Base-by-base conservation (phyloP, 2,113 vertebrate genomes). In the Shinisaurus crocodilurus region DNA sequence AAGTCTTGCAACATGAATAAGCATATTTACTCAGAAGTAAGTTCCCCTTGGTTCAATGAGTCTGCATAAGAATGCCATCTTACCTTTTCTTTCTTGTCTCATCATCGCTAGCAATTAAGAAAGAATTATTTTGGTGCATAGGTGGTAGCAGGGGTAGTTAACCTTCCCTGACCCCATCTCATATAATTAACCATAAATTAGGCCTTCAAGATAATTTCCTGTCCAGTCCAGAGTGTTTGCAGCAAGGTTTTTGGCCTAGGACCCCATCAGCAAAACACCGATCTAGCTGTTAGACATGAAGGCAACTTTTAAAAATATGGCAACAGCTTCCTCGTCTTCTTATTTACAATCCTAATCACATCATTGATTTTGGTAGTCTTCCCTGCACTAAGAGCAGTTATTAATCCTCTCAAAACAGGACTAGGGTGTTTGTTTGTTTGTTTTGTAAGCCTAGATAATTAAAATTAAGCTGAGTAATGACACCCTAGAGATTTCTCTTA, bases 291-390 rank as follows among this genome's bases (percentile, higher is more conserved):
- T 91, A 96, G 82, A 69, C 27, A 67, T 90, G 82, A 91, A 92
- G 93, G 65, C 72, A 91, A 79, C 69, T 96, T 96, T 84, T 92
- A 91, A 91, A 89, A 86, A 90, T 85, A 90, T 88, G 70, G 88
- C 90, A 92, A 89, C 89, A 93, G 95, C 92, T 96, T 95, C 87
- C 91, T 90, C n/a, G n/a, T n/a, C 89, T 94, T 94, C 91, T 95
- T 96, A 94, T 96, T 97, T 96, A 97, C 92, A 96, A 87, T 93
- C 95, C 89, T 94, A 97, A 96, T 96, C 93, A 95, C 94, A 94
- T 89, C 93, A 95, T 86, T 95, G 95, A 96, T 96, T 97, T 94
- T 92, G 95, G 94, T 96, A 96, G 97, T 96, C 94, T 94, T 96
- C 94, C 85, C 92, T 94, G 93, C 15, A 93, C 92, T 88, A 91